phyloP scores from a whole-genome alignment of 1,140 invertebrate species.

The Epicauta chinensis region DNA sequence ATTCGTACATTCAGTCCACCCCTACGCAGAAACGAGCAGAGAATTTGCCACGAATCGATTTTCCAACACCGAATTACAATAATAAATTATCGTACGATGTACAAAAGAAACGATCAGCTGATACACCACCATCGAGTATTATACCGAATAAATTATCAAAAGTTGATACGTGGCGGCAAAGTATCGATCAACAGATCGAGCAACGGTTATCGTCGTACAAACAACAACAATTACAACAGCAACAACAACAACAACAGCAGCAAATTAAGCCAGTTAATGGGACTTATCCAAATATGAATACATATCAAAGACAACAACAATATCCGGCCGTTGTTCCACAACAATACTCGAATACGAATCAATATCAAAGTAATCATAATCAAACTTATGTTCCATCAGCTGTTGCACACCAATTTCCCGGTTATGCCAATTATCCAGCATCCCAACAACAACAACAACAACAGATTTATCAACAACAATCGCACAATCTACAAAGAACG shows the following conservation, averaged over 20 bases:
- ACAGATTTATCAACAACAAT: conserved; percentile 27
- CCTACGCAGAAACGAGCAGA: conserved; percentile 4
- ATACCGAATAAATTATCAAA: conserved; percentile 46
- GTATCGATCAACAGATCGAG: conserved; percentile 51
- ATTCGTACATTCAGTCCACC: conserved; percentile 15
- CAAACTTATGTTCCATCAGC: conserved; percentile 36
- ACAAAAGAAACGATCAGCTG: conserved; percentile 40
- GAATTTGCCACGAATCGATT: conserved; percentile 27
- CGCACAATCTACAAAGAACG: conserved; percentile 14
- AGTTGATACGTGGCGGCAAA: conserved; percentile 48
- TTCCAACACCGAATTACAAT: conserved; percentile 23
- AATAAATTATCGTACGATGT: conserved; percentile 19
- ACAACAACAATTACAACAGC: conserved; percentile 12
- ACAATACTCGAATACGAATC: conserved; percentile 7
- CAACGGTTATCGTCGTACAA: conserved; percentile 44
- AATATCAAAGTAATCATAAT: conserved; percentile 24
- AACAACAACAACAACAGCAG: conserved; percentile 8
- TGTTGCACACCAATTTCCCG: conserved; percentile 29
- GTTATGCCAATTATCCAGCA: conserved; percentile 24
- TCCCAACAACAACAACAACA: conserved; percentile 29
- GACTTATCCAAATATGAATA: conserved; percentile 17
- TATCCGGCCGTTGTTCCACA: too few species aligned
- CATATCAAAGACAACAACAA: conserved; percentile 18
- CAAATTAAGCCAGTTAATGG: conserved; percentile 26
- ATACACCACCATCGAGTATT: conserved; percentile 30